phyloP scores from a whole-genome alignment of 1,140 invertebrate species.

The Ptiloglossa arizonensis region DNA sequence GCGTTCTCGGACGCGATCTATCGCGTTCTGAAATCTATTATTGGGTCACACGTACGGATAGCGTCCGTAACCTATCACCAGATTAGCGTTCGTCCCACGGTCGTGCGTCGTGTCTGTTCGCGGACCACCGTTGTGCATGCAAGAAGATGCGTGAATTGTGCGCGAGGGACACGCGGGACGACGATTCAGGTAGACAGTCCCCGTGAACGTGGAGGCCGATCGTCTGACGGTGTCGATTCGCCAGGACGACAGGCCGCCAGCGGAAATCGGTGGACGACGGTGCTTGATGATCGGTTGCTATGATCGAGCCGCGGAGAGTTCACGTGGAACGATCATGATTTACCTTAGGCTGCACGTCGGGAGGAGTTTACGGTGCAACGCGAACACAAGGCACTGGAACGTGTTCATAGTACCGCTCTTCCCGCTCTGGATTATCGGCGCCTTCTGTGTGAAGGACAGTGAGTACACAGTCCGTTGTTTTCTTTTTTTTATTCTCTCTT shows the following conservation, averaged over 20 bases:
- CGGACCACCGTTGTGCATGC: background rate
- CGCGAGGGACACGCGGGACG: constrained; percentile 15
- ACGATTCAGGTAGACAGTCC: background rate
- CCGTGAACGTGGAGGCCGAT: background rate
- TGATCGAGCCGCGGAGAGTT: constrained; percentile 64
- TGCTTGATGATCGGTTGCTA: constrained; percentile 60
- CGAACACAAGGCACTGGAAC: constrained; percentile 69
- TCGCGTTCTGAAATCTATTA: too few species aligned
- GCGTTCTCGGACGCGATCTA: too few species aligned
- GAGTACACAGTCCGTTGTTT: constrained; percentile 57
- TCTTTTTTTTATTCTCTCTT: too few species aligned
- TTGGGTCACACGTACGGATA: too few species aligned
- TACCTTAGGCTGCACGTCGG: constrained; percentile 71
- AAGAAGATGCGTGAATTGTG: constrained; percentile 22
- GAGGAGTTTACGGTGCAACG: constrained; percentile 72
- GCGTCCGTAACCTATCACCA: too few species aligned
- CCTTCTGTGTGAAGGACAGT: constrained; percentile 79
- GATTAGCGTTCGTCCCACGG: too few species aligned
- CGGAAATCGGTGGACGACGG: constrained; percentile 36
- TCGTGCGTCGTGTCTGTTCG: background rate
- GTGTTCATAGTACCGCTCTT: constrained; percentile 74
- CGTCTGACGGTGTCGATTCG: background rate
- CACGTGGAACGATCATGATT: constrained; percentile 75
- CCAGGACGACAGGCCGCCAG: constrained; percentile 23
- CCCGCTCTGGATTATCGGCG: constrained; percentile 77